Base-by-base conservation (phyloP, 2,797 vertebrate species). In the Otolemur crassicaudatus region DNA sequence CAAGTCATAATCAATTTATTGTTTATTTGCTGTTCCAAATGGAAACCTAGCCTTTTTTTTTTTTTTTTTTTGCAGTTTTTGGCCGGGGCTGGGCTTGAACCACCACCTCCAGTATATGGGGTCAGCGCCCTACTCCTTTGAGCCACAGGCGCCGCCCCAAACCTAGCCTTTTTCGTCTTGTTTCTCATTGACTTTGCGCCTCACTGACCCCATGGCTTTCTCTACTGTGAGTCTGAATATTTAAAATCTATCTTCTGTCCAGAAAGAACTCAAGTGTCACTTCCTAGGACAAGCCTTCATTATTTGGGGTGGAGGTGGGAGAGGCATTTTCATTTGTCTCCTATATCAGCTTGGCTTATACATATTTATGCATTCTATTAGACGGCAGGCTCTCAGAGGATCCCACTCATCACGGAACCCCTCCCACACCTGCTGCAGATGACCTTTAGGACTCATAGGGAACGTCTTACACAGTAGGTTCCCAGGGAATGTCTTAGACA, bases 21-120 rank as follows among this genome's bases (percentile, higher is more conserved):
- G 40, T 89, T 72, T n/a, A 40, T 65, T 60, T 94, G n/a, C 82
- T 97, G 12, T 43, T 92, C 49, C 31, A 75, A 31, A 79, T 56
- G 63, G 1, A 76, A 91, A 73, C 9, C 17, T 7, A 84, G 60
- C 37, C 65, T 40, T 81, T 65, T 92, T 63, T 43, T 5, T 40
- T 40, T 40, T 40, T 40, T 40, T 40, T 40, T 40, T 40, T 40
- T 40, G 40, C 40, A 40, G 40, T 40, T 40, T 43, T 43, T 43
- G 40, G 40, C 40, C 40, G 5, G 40, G 40, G 40, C 40, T 43
- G 7, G 40, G 40, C 40, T 43, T 43, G 40, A 43, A 43, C 40
- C 40, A 43, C 40, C 40, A 43, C 40, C 40, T 43, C 40, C 40
- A 43, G 40, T 43, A 43, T 43, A 43, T 43, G 40, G 40, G 40